Conservation (phyloP, 2,888 invertebrate species). For the Agonopterix subpropinquella region DNA sequence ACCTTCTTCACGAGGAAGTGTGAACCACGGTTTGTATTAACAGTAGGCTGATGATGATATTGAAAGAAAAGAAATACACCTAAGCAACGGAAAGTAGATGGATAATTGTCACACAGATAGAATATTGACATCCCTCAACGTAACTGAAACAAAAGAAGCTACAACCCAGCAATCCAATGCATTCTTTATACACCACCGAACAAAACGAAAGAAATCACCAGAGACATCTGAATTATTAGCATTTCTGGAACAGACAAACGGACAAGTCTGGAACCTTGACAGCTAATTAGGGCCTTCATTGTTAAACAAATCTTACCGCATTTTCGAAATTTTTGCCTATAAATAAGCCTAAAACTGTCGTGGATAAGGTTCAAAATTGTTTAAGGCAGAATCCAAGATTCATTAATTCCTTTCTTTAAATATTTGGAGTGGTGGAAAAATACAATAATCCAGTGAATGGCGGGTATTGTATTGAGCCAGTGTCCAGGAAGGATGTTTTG, state of each 20-base stretch:
- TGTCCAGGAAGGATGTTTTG: conserved; percentile 73
- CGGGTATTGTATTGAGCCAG: conserved; percentile 68
- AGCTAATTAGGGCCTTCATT: conserved; percentile 73
- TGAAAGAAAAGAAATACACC: background rate
- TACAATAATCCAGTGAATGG: conserved; percentile 71
- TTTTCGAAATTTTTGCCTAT: conserved; percentile 22
- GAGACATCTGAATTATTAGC: conserved; percentile 72
- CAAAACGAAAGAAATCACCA: conserved; percentile 66
- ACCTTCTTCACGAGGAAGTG: too few relatives aligned
- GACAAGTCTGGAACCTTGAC: conserved; percentile 60
- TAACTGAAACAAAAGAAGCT: conserved; percentile 21
- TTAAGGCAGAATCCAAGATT: conserved; percentile 28
- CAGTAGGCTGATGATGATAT: background rate
- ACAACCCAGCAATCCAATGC: conserved; percentile 24
- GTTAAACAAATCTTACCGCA: conserved; percentile 58
- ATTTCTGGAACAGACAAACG: conserved; percentile 60
- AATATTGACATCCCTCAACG: conserved; percentile 7
- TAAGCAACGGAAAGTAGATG: background rate
- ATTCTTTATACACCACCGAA: conserved; percentile 39
- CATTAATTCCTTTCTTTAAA: conserved; percentile 68
- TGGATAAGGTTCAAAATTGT: conserved; percentile 38
- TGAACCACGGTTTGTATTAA: too few relatives aligned
- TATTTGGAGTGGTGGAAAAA: conserved; percentile 70
- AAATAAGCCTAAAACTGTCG: conserved; percentile 24
- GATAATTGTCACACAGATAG: conserved; percentile 6